Base-by-base conservation (phyloP, 2,888 invertebrate genomes). In the Phlogophora meticulosa region DNA sequence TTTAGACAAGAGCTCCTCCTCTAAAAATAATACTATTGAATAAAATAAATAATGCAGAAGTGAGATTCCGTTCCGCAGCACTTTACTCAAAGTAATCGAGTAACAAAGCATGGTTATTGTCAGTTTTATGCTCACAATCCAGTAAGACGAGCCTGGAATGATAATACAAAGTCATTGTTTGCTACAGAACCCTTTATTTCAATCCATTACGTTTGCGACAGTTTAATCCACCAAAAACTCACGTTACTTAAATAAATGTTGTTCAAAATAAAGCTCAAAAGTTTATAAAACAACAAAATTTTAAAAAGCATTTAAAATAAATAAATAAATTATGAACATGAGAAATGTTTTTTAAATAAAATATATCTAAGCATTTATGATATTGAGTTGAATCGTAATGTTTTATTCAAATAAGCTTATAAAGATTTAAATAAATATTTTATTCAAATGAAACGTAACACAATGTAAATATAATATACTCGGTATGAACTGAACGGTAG, bases 401-500 rank as follows among this genome's bases (percentile, higher is more conserved):
- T 72, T 74, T 62, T 74, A 59, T 63, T 68, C 36, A 59, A 58
- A 58, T 78, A 74, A 51, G 55, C 24, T 56, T 38, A 46, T 64
- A 43, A 72, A 17, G 17, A 34, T 71, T 61, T 52, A 42, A 56
- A 59, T 53, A 42, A 56, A 58, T 63, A 56, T 45, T 43, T 48
- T 56, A 71, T 59, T 45, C 45, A 67, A 62, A 55, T 65, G 52
- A 57, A 57, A 49, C 28, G 9, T 32, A 60, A 42, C 13, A 1
- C 11, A 46, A 36, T 78, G 75, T 75, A 75, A 78, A 75, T 75
- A 72, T 74, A 67, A 56, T 49, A 49, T 63, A 64, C 58, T 49
- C 36, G 58, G 52, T 62, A 60, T 32, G 70, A 80, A 80, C 76
- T 70, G 70, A 76, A 76, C 57, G 76, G 79, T 81, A 81, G 71